These are phyloP conservation scores for Calameuta pallipes DNA, from an alignment of 2,888 invertebrate genomes.

Conservation along the genomic window DNA sequence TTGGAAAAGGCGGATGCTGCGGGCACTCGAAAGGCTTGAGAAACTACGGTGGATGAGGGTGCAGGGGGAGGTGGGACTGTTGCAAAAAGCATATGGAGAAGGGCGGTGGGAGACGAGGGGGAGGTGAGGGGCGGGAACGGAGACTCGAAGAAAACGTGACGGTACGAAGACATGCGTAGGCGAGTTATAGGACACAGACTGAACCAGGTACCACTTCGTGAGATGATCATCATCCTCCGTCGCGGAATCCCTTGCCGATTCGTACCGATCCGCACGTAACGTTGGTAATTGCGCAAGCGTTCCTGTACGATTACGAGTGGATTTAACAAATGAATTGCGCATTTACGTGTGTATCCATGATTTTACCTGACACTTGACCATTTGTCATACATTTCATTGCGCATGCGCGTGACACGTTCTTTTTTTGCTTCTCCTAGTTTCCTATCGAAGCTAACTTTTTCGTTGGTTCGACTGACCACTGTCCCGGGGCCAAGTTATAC, in stretches of 20 bases:
- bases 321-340: neutral
- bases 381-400: neutral
- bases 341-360: neutral
- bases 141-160: neutral
- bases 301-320: neutral
- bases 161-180: neutral
- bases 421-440: neutral
- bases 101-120: neutral
- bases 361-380: neutral
- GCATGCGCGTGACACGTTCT: neutral
- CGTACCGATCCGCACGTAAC: neutral
- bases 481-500: neutral
- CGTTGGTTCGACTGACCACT: neutral
- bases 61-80: neutral
- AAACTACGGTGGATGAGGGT: neutral
- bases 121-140: neutral
- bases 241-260: neutral
- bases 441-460: neutral
- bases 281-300: neutral
- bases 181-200: neutral
- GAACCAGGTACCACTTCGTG: neutral
- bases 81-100: neutral
- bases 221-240: neutral
- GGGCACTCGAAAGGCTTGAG: neutral
- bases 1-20: neutral